Conservation (phyloP, 1,140 invertebrate genomes). For the Drosophila asahinai region DNA sequence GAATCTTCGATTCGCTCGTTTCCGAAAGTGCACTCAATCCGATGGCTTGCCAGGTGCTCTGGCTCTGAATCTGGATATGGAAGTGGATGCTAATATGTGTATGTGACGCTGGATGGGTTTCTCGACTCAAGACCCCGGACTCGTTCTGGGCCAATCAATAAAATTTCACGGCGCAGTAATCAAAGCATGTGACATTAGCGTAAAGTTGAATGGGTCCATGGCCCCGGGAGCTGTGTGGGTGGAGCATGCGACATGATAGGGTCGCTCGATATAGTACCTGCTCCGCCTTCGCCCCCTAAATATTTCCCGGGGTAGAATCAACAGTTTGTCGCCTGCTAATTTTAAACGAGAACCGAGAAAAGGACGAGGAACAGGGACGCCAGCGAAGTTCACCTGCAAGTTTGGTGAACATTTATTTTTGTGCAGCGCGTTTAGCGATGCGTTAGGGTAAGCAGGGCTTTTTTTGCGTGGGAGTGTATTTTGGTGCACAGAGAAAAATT, state of each 20-base stretch:
- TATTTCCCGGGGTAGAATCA: slow-evolving; percentile 60
- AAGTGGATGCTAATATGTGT: slow-evolving; percentile 14
- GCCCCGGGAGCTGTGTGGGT: slow-evolving; percentile 33
- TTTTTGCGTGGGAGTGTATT: slow-evolving; percentile 1
- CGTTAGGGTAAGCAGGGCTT: slow-evolving; percentile 59
- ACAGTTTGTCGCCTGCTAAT: slow-evolving; percentile 79
- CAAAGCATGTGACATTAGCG: slow-evolving; percentile 84
- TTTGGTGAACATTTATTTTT: slow-evolving; percentile 69
- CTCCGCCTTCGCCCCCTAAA: background rate
- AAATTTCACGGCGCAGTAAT: slow-evolving; percentile 84
- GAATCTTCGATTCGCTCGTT: slow-evolving; percentile 33
- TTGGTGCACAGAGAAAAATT: background rate
- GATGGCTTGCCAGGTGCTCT: slow-evolving; percentile 32
- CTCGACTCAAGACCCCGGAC: slow-evolving; percentile 31
- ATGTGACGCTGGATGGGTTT: slow-evolving; percentile 22
- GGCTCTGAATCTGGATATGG: slow-evolving; percentile 9
- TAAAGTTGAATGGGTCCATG: slow-evolving; percentile 81
- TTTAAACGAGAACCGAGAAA: slow-evolving; percentile 48
- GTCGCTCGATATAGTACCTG: slow-evolving; percentile 59
- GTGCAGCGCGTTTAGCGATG: slow-evolving; percentile 72
- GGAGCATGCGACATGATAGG: slow-evolving; percentile 62
- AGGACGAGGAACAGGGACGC: background rate
- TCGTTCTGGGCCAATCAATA: slow-evolving; percentile 78
- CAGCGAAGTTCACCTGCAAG: slow-evolving; percentile 68
- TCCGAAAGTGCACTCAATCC: slow-evolving; percentile 43